These are phyloP conservation scores for Orius insidiosus DNA, from an alignment of 1,140 invertebrate species.

Conservation along the genomic window DNA sequence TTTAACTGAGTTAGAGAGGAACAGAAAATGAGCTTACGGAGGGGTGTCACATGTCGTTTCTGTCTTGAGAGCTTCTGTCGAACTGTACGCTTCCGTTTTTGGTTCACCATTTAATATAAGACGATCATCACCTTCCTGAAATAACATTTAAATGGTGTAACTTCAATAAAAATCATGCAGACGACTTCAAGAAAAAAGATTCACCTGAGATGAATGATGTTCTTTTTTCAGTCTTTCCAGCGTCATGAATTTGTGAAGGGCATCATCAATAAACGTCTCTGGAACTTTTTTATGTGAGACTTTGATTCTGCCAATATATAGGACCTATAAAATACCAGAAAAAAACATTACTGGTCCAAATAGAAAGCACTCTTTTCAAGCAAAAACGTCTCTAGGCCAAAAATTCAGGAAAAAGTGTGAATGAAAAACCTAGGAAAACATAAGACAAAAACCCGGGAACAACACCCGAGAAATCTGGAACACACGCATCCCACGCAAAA, in stretches of 20 bases:
- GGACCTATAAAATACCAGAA: constrained; percentile 36
- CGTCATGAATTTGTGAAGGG: constrained; percentile 61
- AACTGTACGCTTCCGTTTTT: neutral
- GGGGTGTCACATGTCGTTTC: neutral
- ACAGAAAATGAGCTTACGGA: no score
- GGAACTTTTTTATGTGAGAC: constrained; percentile 71
- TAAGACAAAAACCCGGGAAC: no score
- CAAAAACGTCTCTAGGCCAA: no score
- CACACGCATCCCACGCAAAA: no score
- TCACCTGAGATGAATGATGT: constrained; percentile 19
- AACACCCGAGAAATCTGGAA: no score
- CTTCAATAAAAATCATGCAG: neutral
- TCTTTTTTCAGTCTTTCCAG: constrained; percentile 39
- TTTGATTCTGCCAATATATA: constrained; percentile 76
- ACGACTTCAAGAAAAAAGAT: neutral
- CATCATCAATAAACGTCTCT: constrained; percentile 77
- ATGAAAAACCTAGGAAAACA: no score
- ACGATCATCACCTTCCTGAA: no score
- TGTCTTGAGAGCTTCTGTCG: constrained; percentile 4
- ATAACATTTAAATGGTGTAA: neutral
- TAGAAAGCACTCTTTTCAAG: no score
- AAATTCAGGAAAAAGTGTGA: no score
- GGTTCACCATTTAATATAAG: no score
- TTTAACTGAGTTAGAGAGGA: no score
- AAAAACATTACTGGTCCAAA: no score